Base-by-base conservation (phyloP, 2,113 vertebrate genomes). In the Thalassoma bifasciatum region DNA sequence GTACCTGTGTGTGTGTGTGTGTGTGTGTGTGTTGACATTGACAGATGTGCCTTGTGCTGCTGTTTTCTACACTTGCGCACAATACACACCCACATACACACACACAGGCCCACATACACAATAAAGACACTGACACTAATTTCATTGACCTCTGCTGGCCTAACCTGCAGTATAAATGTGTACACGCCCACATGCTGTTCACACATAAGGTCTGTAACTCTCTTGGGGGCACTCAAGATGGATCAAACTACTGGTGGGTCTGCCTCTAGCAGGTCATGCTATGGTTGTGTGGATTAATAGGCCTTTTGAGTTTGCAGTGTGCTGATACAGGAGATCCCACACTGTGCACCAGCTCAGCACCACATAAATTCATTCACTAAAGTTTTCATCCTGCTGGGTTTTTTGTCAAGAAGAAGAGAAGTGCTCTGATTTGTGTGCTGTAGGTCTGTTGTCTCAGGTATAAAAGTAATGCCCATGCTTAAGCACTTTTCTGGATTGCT, bases 271-370 rank as follows among this genome's bases (percentile, higher is more conserved):
- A 61, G 75, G 84, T 76, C 79, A 66, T 78, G 49, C 22, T 62
- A 57, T 79, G 42, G 49, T 73, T 23, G 63, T 44, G 54, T 68
- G 72, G 73, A 72, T 79, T 86, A 82, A 85, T 83, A 56, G 70
- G 57, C 23, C 58, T 79, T 67, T 75, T 64, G 46, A 79, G 72
- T 74, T 64, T 65, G 21, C 75, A 46, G 36, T 66, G 24, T 4
- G 30, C 71, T 76, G 65, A 72, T 67, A 83, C 34, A 42, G 50
- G 58, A 72, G 51, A 83, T 76, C 57, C 38, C 82, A 72, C 65
- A 54, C 73, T 84, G 78, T 79, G 68, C 71, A 47, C 10, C 19
- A 34, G 72, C 77, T 71, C 77, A 64, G 52, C 57, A 59, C 36
- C 44, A 53, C 61, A 81, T 79, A 77, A 64, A 82, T 75, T 79